Conservation (phyloP, 2,888 invertebrate species). For the Adelognathus sp. region DNA sequence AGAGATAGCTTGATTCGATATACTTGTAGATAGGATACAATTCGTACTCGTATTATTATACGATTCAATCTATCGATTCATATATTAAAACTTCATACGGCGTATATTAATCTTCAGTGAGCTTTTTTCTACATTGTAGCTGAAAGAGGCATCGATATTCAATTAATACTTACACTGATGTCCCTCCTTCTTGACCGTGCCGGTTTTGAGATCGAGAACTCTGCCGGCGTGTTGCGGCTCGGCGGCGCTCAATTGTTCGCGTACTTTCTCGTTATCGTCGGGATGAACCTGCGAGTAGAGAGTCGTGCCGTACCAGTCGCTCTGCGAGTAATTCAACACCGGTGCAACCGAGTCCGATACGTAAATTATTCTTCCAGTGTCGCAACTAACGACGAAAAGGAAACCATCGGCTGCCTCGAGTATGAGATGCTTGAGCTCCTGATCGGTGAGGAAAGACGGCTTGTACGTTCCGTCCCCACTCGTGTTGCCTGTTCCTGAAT, state of each 20-base stretch:
- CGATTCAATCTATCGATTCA: too few relatives aligned
- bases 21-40: too few relatives aligned
- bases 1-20: too few relatives aligned
- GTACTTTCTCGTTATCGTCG: slow-evolving; percentile 97
- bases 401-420: slow-evolving; percentile 99
- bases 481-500: slow-evolving; percentile 96
- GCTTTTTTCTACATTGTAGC: not conserved
- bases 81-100: too few relatives aligned
- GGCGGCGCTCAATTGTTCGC: slow-evolving; percentile 98
- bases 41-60: too few relatives aligned
- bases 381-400: slow-evolving; percentile 97
- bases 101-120: not conserved
- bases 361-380: slow-evolving; percentile 98
- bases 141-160: not conserved
- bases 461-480: slow-evolving; percentile 98
- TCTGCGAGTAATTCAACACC: slow-evolving; percentile 97
- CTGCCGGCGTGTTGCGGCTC: slow-evolving; percentile 98
- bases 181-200: slow-evolving; percentile 99
- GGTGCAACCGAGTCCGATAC: slow-evolving; percentile 99
- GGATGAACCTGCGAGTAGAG: slow-evolving; percentile 98
- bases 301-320: slow-evolving; percentile 98
- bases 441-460: slow-evolving; percentile 99
- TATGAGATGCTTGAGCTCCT: slow-evolving; percentile 99
- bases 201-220: slow-evolving; percentile 98
- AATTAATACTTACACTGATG: slow-evolving; percentile 92